These are phyloP conservation scores for Mus spretus DNA, from an alignment of 2,797 vertebrate species.

Conservation along the genomic window DNA sequence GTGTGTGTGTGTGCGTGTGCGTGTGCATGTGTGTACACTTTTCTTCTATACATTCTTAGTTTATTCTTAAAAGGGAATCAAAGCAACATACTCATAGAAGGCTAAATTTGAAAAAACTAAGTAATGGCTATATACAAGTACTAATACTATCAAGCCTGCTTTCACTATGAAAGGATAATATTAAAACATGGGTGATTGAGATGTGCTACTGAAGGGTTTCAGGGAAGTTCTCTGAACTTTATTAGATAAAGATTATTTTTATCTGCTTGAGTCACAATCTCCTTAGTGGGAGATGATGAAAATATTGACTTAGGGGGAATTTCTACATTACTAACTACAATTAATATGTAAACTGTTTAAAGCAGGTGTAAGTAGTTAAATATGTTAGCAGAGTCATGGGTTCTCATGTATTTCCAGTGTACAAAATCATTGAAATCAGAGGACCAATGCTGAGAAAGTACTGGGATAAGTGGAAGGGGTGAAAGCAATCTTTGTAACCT, in stretches of 20 bases:
- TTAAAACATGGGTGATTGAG: background rate
- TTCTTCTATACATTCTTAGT: background rate
- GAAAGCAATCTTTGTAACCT: background rate
- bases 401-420: background rate
- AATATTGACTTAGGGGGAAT: background rate
- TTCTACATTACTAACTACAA: background rate
- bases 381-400: background rate
- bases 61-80: background rate
- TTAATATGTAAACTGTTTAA: slow-evolving; percentile 37
- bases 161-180: background rate
- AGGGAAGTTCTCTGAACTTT: background rate
- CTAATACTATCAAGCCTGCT: background rate
- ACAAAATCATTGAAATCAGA: background rate
- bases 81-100: background rate
- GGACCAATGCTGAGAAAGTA: background rate
- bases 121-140: background rate
- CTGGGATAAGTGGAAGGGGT: background rate
- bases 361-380: background rate
- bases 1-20: too few species aligned
- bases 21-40: background rate
- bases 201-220: fast-evolving
- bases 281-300: background rate
- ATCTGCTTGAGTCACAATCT: background rate
- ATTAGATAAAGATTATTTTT: background rate
- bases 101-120: background rate